These are phyloP conservation scores for Entomobrya multifasciata DNA, from an alignment of 2,888 invertebrate genomes.

Conservation along the genomic window DNA sequence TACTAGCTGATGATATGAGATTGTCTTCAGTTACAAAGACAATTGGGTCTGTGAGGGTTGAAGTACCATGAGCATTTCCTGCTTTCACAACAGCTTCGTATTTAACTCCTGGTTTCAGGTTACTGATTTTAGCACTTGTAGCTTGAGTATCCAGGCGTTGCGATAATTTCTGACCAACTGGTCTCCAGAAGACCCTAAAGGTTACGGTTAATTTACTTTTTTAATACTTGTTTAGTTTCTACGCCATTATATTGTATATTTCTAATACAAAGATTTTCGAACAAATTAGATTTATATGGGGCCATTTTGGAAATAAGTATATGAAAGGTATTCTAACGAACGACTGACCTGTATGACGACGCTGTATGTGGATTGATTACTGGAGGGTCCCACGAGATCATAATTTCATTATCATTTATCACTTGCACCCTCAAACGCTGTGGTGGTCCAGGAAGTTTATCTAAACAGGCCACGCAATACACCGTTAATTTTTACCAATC, in stretches of 20 bases:
- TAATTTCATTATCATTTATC: slow-evolving; percentile 84
- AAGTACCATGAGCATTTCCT: slow-evolving; percentile 89
- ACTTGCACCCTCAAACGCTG: slow-evolving; percentile 85
- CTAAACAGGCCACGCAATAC: too few relatives aligned
- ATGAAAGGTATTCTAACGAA: too few relatives aligned
- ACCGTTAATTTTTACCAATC: too few relatives aligned
- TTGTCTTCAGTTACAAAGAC: slow-evolving; percentile 88
- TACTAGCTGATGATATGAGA: slow-evolving; percentile 86
- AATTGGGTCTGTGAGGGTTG: slow-evolving; percentile 87
- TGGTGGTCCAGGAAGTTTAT: slow-evolving; percentile 91
- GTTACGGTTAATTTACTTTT: neutral
- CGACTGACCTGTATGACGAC: slow-evolving; percentile 86
- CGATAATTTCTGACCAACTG: slow-evolving; percentile 85
- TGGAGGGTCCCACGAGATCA: slow-evolving; percentile 90
- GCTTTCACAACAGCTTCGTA: slow-evolving; percentile 93
- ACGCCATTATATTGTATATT: too few relatives aligned
- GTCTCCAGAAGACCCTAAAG: slow-evolving; percentile 88
- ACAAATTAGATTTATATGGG: too few relatives aligned
- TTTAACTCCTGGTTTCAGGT: slow-evolving; percentile 87
- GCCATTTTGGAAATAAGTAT: too few relatives aligned
- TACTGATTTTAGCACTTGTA: slow-evolving; percentile 87
- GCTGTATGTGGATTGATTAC: slow-evolving; percentile 91
- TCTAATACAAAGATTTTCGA: too few relatives aligned
- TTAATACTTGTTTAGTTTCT: neutral
- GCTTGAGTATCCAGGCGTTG: slow-evolving; percentile 88